Percentiles rank a stretch among this genome's conserved stretches.
These are phyloP conservation scores for Motacilla alba DNA, from an alignment of 2,113 vertebrate species.

Conservation along the genomic window DNA sequence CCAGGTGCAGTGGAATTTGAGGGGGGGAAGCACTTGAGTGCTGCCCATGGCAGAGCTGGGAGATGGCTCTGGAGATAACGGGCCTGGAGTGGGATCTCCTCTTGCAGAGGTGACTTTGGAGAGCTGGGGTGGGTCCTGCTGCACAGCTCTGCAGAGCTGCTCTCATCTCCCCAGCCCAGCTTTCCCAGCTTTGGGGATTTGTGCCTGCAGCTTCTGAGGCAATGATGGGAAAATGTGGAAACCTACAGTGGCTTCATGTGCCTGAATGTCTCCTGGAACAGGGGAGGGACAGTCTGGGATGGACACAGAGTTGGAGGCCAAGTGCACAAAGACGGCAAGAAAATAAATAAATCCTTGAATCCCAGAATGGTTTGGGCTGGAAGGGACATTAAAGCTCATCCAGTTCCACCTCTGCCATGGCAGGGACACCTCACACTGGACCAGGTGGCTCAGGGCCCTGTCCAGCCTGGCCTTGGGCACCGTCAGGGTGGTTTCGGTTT, in stretches of 20 bases:
- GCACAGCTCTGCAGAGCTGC: not conserved
- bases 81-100: not conserved
- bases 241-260: not conserved
- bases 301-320: not conserved
- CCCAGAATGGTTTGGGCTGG: not conserved
- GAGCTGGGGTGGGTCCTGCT: not conserved
- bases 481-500: not conserved
- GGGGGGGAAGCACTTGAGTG: not conserved
- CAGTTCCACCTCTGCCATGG: not conserved
- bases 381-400: not conserved
- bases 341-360: not conserved
- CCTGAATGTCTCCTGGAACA: not conserved
- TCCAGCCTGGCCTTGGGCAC: not conserved
- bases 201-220: not conserved
- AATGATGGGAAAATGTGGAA: not conserved
- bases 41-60: not conserved
- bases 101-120: not conserved
- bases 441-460: not conserved
- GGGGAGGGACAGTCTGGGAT: not conserved
- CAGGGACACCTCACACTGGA: not conserved
- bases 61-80: not conserved
- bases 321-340: not conserved
- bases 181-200: not conserved
- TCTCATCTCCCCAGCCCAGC: not conserved
- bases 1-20: constrained; percentile 57